Conservation (phyloP, 2,888 invertebrate species). For the Spilarctia lutea region DNA sequence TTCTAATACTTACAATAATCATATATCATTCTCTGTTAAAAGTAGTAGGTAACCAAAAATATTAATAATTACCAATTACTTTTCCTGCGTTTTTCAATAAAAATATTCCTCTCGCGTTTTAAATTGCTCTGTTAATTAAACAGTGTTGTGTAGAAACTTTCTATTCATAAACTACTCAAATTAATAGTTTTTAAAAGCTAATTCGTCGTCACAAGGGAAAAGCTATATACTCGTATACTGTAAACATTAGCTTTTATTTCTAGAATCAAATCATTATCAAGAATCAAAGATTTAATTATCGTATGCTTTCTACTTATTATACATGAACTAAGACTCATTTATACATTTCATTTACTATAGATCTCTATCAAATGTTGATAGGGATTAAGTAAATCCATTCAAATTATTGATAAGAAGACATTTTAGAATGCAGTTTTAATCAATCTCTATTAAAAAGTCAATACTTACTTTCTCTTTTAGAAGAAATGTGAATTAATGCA, state of each 20-base stretch:
- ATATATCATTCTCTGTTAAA: background rate
- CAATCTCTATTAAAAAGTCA: background rate
- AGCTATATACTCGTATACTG: background rate
- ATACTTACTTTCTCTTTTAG: slow-evolving; percentile 5
- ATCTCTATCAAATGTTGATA: background rate
- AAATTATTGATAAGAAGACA: background rate
- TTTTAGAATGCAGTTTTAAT: background rate
- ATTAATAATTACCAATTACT: background rate
- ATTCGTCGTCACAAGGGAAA: background rate
- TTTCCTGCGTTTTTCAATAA: background rate
- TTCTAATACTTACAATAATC: background rate
- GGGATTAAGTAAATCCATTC: background rate
- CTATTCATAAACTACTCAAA: background rate
- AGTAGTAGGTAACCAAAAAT: background rate
- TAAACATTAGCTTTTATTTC: background rate
- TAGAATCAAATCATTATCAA: too few species aligned
- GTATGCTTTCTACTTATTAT: background rate
- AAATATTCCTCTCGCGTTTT: background rate
- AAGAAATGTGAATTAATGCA: background rate
- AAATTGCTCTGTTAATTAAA: background rate
- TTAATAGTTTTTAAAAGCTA: background rate
- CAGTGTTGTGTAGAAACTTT: background rate
- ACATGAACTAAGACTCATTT: background rate
- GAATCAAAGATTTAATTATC: too few species aligned
- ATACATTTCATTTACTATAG: too few species aligned